phyloP scores from a whole-genome alignment of 2,888 invertebrate genomes.

The Tipula confusa region DNA sequence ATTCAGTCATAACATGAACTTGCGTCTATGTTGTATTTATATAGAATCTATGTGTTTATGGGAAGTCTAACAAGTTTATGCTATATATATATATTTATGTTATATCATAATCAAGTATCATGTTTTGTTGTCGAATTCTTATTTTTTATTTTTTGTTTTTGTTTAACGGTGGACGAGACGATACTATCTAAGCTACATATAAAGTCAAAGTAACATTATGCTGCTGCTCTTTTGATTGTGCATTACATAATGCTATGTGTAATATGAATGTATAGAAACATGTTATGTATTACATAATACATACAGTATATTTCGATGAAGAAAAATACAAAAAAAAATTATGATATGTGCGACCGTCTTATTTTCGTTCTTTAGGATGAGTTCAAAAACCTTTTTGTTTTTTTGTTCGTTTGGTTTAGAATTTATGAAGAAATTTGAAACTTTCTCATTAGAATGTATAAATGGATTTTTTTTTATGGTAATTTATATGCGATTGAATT shows the following conservation, averaged over 20 bases:
- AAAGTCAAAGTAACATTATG: conserved; percentile 20
- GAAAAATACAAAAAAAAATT: not conserved
- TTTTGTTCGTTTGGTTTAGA: too few species aligned
- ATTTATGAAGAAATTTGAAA: not conserved
- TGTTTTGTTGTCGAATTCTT: not conserved
- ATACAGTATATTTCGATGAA: not conserved
- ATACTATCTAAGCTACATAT: not conserved
- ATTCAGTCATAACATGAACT: conserved; percentile 25
- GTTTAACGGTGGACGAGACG: conserved; percentile 25
- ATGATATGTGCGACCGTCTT: not conserved
- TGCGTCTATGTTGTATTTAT: not conserved
- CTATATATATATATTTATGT: not conserved
- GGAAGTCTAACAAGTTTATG: conserved; percentile 25
- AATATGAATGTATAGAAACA: not conserved
- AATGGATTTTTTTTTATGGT: not conserved
- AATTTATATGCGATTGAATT: not conserved
- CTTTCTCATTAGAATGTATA: not conserved
- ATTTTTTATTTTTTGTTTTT: too few species aligned
- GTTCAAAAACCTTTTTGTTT: not conserved
- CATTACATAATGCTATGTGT: not conserved
- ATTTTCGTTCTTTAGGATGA: not conserved
- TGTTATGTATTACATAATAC: not conserved
- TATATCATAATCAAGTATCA: conserved; percentile 12
- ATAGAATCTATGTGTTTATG: not conserved
- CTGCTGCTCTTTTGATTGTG: not conserved